Evolutionary conservation across 2,797 vertebrate genomes (phyloP).

Genomic region (Pipistrellus nathusii): DNA sequence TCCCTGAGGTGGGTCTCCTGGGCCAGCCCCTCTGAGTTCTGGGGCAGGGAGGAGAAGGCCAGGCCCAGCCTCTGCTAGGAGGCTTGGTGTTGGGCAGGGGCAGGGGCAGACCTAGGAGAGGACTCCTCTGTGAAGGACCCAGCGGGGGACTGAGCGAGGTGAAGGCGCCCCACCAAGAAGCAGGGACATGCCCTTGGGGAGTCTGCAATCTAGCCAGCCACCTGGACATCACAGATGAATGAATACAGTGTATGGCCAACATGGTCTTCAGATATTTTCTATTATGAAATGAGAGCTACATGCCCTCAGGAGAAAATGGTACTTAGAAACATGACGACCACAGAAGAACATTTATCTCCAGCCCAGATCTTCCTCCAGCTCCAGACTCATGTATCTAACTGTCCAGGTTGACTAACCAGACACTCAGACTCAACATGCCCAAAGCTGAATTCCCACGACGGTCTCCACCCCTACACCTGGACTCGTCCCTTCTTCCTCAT

Average conservation of each 20-base stretch:
- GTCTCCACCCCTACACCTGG: neutral
- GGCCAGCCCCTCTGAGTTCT: neutral
- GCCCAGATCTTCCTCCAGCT: conserved; percentile 38
- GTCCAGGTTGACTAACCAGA: neutral
- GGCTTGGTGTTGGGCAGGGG: neutral
- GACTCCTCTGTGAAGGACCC: neutral
- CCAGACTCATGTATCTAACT: neutral
- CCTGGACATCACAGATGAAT: neutral
- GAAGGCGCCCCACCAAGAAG: neutral
- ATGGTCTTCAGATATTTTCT: conserved; percentile 19
- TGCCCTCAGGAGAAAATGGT: conserved; percentile 24
- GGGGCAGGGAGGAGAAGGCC: neutral
- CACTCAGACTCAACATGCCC: neutral
- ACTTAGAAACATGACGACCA: neutral
- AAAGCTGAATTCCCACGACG: neutral
- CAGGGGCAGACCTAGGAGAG: neutral
- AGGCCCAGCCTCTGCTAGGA: neutral
- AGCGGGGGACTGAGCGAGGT: neutral
- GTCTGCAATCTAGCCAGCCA: neutral
- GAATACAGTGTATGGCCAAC: neutral
- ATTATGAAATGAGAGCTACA: neutral
- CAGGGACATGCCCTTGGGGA: neutral
- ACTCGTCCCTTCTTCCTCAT: neutral
- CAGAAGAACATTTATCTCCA: conserved; percentile 11
- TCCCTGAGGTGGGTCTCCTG: neutral